Conservation (phyloP, 2,797 vertebrate genomes). For the Chaetodon trifasciatus region DNA sequence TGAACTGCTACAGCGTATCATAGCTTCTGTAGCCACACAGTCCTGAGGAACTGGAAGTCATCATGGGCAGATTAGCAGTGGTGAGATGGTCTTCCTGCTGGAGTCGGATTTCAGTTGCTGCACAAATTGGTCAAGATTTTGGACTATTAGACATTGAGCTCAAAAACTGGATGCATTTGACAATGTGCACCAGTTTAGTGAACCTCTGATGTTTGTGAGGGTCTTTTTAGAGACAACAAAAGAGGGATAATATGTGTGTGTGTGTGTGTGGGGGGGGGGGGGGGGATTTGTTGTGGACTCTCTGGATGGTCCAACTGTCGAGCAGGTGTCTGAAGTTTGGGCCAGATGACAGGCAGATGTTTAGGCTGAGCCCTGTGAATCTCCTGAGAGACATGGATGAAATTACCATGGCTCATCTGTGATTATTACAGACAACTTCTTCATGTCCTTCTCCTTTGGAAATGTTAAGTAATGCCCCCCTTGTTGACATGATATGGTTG, state of each 20-base stretch:
- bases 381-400: slow-evolving; percentile 49
- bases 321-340: slow-evolving; percentile 68
- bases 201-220: background rate
- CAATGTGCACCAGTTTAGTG: slow-evolving; percentile 1
- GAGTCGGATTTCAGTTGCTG: slow-evolving; percentile 44
- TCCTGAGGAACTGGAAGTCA: slow-evolving; percentile 56
- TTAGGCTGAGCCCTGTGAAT: slow-evolving; percentile 53
- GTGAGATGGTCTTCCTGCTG: slow-evolving; percentile 48
- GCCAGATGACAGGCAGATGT: slow-evolving; percentile 68
- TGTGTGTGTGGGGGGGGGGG: background rate
- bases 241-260: background rate
- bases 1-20: slow-evolving; percentile 5
- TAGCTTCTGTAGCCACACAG: slow-evolving; percentile 38
- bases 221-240: background rate
- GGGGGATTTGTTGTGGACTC: slow-evolving; percentile 12
- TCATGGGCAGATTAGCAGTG: slow-evolving; percentile 40
- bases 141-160: slow-evolving; percentile 3
- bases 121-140: slow-evolving; percentile 25
- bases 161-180: slow-evolving; percentile 22
- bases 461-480: slow-evolving; percentile 27
- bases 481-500: slow-evolving; percentile 14
- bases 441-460: slow-evolving; percentile 36
- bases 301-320: slow-evolving; percentile 53
- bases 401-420: slow-evolving; percentile 48
- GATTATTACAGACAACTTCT: slow-evolving; percentile 44